Conservation (phyloP, 2,113 vertebrate genomes). For the Nothocercus nigrocapillus region DNA sequence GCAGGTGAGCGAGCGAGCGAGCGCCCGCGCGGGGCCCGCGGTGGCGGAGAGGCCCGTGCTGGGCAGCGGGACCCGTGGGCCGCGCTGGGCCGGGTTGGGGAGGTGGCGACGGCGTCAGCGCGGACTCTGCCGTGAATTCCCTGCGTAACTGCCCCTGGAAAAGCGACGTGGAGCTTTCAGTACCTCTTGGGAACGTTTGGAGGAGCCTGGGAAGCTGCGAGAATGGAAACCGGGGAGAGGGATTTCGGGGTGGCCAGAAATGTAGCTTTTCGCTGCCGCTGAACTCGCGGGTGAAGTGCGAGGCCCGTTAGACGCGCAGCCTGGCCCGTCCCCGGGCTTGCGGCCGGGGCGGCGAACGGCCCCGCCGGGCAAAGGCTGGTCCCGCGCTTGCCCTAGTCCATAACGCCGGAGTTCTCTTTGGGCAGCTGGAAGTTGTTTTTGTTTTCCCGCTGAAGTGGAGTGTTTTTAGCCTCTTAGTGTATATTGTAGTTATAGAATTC, state of each 20-base stretch:
- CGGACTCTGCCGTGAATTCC: neutral
- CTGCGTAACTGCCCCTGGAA: fast-evolving
- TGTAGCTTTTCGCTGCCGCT: too few relatives aligned
- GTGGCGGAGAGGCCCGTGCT: too few relatives aligned
- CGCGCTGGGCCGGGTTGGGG: neutral
- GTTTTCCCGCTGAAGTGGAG: neutral
- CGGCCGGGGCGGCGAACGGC: too few relatives aligned
- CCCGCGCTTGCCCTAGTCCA: too few relatives aligned
- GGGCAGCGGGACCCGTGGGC: neutral
- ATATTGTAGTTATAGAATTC: neutral
- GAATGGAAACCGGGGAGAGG: fast-evolving
- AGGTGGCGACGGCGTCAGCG: neutral
- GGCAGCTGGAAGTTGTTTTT: neutral
- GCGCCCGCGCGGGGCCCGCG: too few relatives aligned
- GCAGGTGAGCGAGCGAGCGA: too few relatives aligned
- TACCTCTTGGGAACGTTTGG: fast-evolving
- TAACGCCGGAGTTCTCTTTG: neutral
- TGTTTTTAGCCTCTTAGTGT: fast-evolving
- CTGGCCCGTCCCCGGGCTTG: too few relatives aligned
- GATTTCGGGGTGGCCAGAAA: too few relatives aligned
- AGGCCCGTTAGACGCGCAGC: too few relatives aligned
- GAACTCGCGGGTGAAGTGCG: too few relatives aligned
- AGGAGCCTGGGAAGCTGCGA: fast-evolving
- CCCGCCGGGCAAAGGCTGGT: too few relatives aligned
- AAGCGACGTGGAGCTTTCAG: neutral